Evolutionary conservation across 2,113 vertebrate species (phyloP), one percentile per base, ranked within the genome.

Genomic region (Dicerorhinus sumatrensis): DNA sequence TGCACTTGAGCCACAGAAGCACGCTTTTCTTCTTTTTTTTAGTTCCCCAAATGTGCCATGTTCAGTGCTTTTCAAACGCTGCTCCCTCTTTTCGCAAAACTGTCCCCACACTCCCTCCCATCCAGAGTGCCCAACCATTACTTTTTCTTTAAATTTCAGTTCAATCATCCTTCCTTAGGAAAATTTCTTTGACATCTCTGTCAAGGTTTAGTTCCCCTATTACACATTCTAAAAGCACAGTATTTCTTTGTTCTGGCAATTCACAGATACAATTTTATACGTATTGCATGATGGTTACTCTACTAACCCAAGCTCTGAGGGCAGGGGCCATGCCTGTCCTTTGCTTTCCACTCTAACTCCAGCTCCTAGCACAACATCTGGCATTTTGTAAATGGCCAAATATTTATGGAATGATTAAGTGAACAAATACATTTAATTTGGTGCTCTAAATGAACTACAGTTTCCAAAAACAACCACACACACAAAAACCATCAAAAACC

Each of bases 341-440:
- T 80, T 92, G 48, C n/a, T 77, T 84, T 60, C 62, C 25, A 77
- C 70, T 46, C 72, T 73, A 72, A 60, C 36, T 67, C 65, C 4
- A 89, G 69, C 56, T 92, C 91, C 62, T 54, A 36, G 25, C n/a
- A 79, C 5, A 95, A n/a, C n/a, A 87, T 51, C 27, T 87, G 48
- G 16, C 5, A 82, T 69, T 96, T 86, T 51, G 58, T 72, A 86
- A 93, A 33, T 48, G 56, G 54, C 42, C 33, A 94, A 60, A 62
- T 42, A 94, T 76, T 94, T 91, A 87, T 82, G 42, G 27, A 93
- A 88, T 48, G 48, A 83, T 56, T 65, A 94, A 85, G 42, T 84
- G 63, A 94, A 93, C 7, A 31, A 94, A 93, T 14, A 84, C 21
- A 90, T 54, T 85, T 79, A 79, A 58, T 86, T 51, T 96, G 67